Percentiles rank a stretch among this genome's conserved stretches.
These are phyloP conservation scores for Halocaridina rubra DNA, from an alignment of 2,888 invertebrate genomes.

Conservation along the genomic window DNA sequence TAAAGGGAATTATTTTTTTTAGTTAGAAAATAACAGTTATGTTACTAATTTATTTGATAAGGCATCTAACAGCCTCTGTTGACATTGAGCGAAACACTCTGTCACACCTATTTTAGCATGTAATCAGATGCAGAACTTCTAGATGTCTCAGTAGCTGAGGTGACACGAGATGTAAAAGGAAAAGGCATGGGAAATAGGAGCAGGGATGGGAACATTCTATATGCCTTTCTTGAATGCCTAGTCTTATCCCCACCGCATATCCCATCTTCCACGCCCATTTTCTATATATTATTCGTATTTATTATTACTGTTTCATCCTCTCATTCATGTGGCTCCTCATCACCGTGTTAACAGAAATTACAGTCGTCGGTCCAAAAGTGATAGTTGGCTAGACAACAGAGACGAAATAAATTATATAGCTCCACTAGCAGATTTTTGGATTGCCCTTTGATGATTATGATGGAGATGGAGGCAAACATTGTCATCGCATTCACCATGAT, in stretches of 20 bases:
- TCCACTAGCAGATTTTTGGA: not conserved
- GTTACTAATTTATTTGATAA: too few relatives aligned
- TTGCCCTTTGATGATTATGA: not conserved
- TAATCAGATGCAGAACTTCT: too few relatives aligned
- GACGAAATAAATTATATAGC: conserved; percentile 13
- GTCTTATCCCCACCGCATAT: not conserved
- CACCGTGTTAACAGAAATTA: conserved; percentile 31
- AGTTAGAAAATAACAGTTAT: too few relatives aligned
- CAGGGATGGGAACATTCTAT: not conserved
- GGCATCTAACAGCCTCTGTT: too few relatives aligned
- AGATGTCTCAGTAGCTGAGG: too few relatives aligned
- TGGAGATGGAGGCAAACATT: not conserved
- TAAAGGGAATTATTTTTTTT: too few relatives aligned
- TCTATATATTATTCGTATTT: too few relatives aligned
- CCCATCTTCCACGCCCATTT: too few relatives aligned
- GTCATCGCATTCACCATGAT: not conserved
- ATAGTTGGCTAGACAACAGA: conserved; percentile 48
- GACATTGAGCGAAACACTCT: too few relatives aligned
- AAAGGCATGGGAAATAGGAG: not conserved
- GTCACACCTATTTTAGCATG: too few relatives aligned
- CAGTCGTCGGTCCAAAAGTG: conserved; percentile 53
- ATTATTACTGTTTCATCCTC: too few relatives aligned
- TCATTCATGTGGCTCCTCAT: not conserved
- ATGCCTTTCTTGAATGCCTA: not conserved
- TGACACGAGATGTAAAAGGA: not conserved